A percentile compares a stretch with the other conserved stretches of the same genome.
Evolutionary conservation across 2,888 invertebrate species (phyloP).

Genomic region (Hypsopygia costalis): DNA sequence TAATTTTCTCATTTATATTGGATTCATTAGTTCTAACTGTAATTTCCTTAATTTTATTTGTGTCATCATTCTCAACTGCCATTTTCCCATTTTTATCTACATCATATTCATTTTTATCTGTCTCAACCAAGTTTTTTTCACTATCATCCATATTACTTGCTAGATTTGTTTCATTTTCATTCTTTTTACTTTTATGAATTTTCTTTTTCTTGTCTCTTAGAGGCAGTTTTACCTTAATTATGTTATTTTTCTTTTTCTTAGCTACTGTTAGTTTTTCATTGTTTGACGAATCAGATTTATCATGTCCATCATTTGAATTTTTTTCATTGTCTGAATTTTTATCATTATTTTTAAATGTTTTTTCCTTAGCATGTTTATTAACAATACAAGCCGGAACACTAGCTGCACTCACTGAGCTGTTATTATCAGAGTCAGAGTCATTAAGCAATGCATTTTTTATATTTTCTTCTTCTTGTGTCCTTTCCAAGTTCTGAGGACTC

Average conservation of each 20-base stretch:
- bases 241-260: too few relatives aligned
- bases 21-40: conserved; percentile 9
- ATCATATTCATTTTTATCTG: conserved; percentile 11
- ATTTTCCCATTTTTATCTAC: too few relatives aligned
- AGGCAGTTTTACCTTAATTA: neutral
- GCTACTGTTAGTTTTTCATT: too few relatives aligned
- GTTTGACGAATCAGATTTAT: too few relatives aligned
- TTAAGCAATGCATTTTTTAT: conserved; percentile 23
- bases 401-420: neutral
- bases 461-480: conserved; percentile 14
- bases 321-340: too few relatives aligned
- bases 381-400: too few relatives aligned
- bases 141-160: conserved; percentile 7
- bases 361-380: too few relatives aligned
- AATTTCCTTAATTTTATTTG: too few relatives aligned
- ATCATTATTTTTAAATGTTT: too few relatives aligned
- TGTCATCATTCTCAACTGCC: too few relatives aligned
- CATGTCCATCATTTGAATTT: too few relatives aligned
- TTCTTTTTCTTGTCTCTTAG: neutral
- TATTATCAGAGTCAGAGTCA: conserved; percentile 12
- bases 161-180: conserved; percentile 9
- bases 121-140: conserved; percentile 9
- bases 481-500: conserved; percentile 8
- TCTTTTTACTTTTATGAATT: conserved; percentile 8
- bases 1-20: conserved; percentile 2